These are phyloP conservation scores for Scomber scombrus DNA, from an alignment of 2,113 vertebrate species.

Conservation along the genomic window DNA sequence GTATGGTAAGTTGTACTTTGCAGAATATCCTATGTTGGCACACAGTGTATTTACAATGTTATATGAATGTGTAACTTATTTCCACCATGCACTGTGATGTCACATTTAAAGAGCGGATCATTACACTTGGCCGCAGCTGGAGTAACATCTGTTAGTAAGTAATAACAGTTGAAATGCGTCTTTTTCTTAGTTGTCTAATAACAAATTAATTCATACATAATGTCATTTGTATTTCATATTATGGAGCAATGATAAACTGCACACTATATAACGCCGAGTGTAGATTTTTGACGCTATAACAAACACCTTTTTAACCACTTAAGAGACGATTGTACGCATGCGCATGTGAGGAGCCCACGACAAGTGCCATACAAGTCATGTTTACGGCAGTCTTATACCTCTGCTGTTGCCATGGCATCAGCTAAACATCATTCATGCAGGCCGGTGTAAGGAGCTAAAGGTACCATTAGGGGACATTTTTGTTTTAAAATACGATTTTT, in stretches of 20 bases:
- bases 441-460: not conserved
- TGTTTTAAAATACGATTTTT: too few species aligned
- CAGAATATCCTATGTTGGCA: not conserved
- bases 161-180: too few species aligned
- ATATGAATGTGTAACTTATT: not conserved
- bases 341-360: not conserved
- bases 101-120: too few species aligned
- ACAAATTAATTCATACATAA: too few species aligned
- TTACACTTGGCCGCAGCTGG: too few species aligned
- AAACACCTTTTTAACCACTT: not conserved
- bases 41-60: not conserved
- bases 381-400: conserved; percentile 14
- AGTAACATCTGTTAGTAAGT: too few species aligned
- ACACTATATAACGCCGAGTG: fast-evolving
- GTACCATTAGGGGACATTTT: not conserved
- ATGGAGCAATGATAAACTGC: too few species aligned
- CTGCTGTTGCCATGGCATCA: conserved; percentile 28
- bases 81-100: not conserved
- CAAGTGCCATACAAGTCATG: not conserved
- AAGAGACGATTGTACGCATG: conserved; percentile 11
- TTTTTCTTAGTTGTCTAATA: not conserved
- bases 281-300: not conserved
- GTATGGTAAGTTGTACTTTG: not conserved
- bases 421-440: not conserved
- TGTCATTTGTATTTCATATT: not conserved